These are phyloP conservation scores for Platycercus adscitus DNA, from an alignment of 2,113 vertebrate genomes.

Conservation along the genomic window DNA sequence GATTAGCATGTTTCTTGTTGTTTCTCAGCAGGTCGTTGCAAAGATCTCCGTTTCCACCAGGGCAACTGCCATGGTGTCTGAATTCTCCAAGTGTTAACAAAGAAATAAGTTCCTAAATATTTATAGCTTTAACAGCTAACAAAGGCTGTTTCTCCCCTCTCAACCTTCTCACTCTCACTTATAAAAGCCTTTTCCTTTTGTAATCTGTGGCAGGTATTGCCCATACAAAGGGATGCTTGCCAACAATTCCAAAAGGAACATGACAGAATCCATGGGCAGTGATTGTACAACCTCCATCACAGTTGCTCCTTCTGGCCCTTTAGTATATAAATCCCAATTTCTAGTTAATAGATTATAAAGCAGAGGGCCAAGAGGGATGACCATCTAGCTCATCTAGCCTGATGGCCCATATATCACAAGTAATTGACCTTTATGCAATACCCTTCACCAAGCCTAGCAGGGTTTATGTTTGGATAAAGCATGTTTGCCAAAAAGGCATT, in stretches of 20 bases:
- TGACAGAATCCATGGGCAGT: neutral
- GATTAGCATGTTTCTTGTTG: neutral
- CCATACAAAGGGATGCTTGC: neutral
- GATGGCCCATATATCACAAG: neutral
- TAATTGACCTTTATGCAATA: neutral
- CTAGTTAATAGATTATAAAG: slow-evolving; percentile 36
- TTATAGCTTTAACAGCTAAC: neutral
- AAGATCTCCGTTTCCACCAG: neutral
- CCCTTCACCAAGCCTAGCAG: neutral
- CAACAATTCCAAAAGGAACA: neutral
- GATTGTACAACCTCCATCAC: neutral
- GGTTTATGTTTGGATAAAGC: slow-evolving; percentile 4
- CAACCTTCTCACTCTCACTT: neutral
- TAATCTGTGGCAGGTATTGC: neutral
- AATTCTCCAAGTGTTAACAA: neutral
- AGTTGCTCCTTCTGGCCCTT: neutral
- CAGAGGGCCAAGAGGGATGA: neutral
- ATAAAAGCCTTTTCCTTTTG: neutral
- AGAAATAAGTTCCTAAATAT: neutral
- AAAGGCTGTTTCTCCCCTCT: neutral
- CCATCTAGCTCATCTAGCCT: slow-evolving; percentile 10
- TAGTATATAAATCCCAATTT: neutral
- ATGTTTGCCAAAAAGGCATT: slow-evolving; percentile 16
- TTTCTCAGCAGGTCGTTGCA: neutral
- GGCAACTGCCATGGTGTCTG: neutral